Conservation (phyloP, 1,140 invertebrate species). For the Ruditapes philippinarum region DNA sequence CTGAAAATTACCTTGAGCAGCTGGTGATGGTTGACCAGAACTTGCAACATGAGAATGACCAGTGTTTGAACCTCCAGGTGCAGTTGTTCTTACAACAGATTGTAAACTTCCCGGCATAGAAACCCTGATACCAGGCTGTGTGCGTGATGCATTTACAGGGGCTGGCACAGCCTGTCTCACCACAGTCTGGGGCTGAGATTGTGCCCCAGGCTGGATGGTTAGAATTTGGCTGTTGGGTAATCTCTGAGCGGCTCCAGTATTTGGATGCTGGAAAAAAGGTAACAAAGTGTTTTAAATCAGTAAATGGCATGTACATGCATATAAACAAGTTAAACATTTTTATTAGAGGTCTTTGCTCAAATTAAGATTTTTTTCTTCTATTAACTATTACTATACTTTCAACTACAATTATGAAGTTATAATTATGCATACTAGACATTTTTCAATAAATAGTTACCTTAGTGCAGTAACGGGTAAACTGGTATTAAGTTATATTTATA, state of each 20-base stretch:
- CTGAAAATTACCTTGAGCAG: conserved; percentile 21
- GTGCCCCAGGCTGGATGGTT: conserved; percentile 68
- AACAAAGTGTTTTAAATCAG: no score
- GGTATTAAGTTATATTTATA: no score
- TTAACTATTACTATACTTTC: no score
- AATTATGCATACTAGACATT: no score
- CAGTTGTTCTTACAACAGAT: conserved; percentile 53
- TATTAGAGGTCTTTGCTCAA: no score
- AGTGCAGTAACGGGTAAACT: no score
- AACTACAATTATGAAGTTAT: no score
- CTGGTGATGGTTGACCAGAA: conserved; percentile 15
- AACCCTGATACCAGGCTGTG: conserved; percentile 47
- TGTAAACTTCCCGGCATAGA: conserved; percentile 37
- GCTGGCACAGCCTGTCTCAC: conserved; percentile 66
- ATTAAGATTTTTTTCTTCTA: no score
- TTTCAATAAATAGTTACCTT: no score
- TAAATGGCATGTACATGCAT: no score
- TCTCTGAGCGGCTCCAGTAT: conserved; percentile 46
- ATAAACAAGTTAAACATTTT: no score
- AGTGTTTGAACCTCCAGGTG: conserved; percentile 24
- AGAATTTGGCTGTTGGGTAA: conserved; percentile 69
- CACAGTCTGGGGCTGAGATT: conserved; percentile 47
- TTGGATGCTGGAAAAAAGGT: conserved; percentile 50
- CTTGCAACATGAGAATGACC: background rate
- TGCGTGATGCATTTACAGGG: conserved; percentile 48